Conservation (phyloP, 2,797 vertebrate species). For the Amblyraja radiata region DNA sequence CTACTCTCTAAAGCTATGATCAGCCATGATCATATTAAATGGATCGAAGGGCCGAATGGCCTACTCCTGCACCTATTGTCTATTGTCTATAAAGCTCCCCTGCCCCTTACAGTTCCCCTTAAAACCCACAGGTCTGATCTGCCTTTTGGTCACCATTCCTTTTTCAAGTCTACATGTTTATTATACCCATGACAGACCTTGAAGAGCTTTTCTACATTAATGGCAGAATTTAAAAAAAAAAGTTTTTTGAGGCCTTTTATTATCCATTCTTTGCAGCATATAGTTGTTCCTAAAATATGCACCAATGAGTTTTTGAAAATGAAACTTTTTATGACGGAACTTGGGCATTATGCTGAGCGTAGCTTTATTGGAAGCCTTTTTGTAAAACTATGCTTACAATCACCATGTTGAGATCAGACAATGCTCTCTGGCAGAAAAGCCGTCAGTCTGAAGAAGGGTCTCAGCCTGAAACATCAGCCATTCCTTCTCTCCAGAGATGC, state of each 20-base stretch:
- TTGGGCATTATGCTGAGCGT: no score
- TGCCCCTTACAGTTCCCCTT: background rate
- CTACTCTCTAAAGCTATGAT: background rate
- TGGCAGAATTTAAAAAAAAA: background rate
- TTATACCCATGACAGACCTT: background rate
- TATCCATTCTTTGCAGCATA: background rate
- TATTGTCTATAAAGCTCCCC: background rate
- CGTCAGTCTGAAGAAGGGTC: no score
- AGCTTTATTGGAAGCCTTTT: background rate
- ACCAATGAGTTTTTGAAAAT: background rate
- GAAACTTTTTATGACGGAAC: background rate
- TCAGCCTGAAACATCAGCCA: no score
- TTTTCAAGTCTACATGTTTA: background rate
- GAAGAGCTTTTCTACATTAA: background rate
- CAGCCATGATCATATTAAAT: no score
- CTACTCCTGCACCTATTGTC: no score
- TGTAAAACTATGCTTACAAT: background rate
- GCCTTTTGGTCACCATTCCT: background rate
- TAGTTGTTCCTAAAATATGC: background rate
- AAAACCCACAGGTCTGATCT: background rate
- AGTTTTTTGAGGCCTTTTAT: background rate
- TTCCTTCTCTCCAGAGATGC: no score
- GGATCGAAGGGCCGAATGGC: no score
- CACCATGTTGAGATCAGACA: background rate
- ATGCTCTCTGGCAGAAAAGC: background rate